A percentile compares a stretch with the other conserved stretches of the same genome.
These are phyloP conservation scores for Blomia tropicalis DNA, from an alignment of 2,888 invertebrate species.

Conservation along the genomic window DNA sequence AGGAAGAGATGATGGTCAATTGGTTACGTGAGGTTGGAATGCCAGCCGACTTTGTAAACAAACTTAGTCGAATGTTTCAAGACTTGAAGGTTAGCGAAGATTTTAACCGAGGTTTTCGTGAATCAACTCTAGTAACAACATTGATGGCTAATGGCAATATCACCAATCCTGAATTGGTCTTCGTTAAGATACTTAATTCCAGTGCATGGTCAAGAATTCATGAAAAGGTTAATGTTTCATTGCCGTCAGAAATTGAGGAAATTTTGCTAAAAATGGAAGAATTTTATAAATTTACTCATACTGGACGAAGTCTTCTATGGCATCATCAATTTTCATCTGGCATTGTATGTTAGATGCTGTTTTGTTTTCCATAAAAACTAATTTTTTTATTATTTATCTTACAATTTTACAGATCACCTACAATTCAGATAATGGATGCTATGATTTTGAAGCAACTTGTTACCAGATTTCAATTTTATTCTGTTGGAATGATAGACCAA, in stretches of 20 bases:
- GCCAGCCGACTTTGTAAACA: conserved; percentile 98
- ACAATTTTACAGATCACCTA: conserved; percentile 57
- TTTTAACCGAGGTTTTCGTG: conserved; percentile 74
- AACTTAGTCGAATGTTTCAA: conserved; percentile 77
- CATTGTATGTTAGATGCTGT: conserved; percentile 43
- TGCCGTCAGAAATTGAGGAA: conserved; percentile 93
- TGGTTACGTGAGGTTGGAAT: conserved; percentile 81
- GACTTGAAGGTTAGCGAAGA: conserved; percentile 97
- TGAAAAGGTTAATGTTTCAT: conserved; percentile 81
- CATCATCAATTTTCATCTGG: conserved; percentile 99
- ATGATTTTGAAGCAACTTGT: conserved; percentile 94
- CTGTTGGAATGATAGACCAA: conserved; percentile 92
- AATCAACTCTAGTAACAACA: background rate
- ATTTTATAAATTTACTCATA: conserved; percentile 93
- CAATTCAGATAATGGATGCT: conserved; percentile 73
- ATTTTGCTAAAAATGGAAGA: conserved; percentile 98
- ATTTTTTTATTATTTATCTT: background rate
- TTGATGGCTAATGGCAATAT: too few relatives aligned
- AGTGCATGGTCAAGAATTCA: conserved; percentile 95
- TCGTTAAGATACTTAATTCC: conserved; percentile 94
- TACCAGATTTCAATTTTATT: conserved; percentile 99
- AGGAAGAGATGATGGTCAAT: conserved; percentile 98
- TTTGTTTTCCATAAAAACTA: conserved; percentile 22
- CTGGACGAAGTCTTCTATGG: conserved; percentile 93
- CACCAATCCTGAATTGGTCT: conserved; percentile 47